Base-by-base conservation (phyloP, 2,113 vertebrate species). In the Scatophagus argus region DNA sequence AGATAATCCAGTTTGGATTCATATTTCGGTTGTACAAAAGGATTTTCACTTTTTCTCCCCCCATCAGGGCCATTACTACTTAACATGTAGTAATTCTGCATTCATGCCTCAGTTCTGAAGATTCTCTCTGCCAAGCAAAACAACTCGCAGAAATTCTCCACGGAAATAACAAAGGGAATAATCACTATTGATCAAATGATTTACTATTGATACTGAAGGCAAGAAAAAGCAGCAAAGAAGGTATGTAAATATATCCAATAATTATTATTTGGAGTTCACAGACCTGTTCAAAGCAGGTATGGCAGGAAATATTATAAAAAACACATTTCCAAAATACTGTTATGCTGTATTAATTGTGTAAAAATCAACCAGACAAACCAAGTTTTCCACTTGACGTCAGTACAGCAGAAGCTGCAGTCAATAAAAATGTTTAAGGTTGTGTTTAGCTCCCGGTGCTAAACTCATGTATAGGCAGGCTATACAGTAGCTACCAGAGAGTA, bases 401-500 rank as follows among this genome's bases (percentile, higher is more conserved):
- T 62, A 25, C 17, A 46, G 43, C 21, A 71, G 13, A 54, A 27
- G 58, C 41, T 8, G 2, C 25, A 13, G 19, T 63, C 2, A 4
- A 9, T 68, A 52, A 29, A 63, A 31, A 4, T n/a, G 14, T 38
- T 49, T 16, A 0, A 21, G 38, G 60, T 29, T 14, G 9, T 67
- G 5, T 38, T 25, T 23, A 41, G 19, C 55, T 56, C n/a, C 10
- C 0, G 32, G 32, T 36, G 44, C 59, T 72, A 39, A 84, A 43
- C 14, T 59, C 29, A 16, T 19, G 34, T 31, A 27, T 9, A 65
- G 47, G 7, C 39, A 62, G 52, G 59, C 32, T 61, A 1, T 16
- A 72, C 21, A 62, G 77, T 77, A 81, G 70, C 77, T 47, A 32
- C 23, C 66, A 65, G 23, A 39, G n/a, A 39, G 36, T 51, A 59